A percentile compares a stretch with the other conserved stretches of the same genome.
Conservation (phyloP, 2,888 invertebrate species). For the Calameuta filiformis region DNA sequence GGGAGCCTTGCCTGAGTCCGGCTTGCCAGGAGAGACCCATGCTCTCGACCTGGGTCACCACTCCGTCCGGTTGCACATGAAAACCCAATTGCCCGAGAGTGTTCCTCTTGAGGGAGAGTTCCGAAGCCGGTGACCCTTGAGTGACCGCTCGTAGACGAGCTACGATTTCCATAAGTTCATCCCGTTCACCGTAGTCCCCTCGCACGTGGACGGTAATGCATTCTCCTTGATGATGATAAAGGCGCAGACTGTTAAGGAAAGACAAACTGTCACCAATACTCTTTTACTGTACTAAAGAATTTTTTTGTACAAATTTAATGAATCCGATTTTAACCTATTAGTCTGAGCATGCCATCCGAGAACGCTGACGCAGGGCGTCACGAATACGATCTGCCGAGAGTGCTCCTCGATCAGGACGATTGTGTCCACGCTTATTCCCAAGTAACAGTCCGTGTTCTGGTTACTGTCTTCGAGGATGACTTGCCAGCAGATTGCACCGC, state of each 20-base stretch:
- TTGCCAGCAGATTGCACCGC: constrained; percentile 87
- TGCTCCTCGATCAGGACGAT: constrained; percentile 88
- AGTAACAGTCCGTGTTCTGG: constrained; percentile 79
- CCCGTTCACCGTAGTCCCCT: constrained; percentile 75
- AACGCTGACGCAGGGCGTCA: constrained; percentile 84
- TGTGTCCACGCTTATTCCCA: constrained; percentile 89
- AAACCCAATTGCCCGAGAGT: constrained; percentile 87
- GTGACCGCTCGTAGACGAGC: constrained; percentile 85
- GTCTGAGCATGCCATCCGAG: constrained; percentile 77
- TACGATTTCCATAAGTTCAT: constrained; percentile 80
- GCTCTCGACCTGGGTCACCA: constrained; percentile 92
- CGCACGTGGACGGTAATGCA: constrained; percentile 85
- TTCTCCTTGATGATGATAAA: constrained; percentile 95
- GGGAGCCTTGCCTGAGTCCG: constrained; percentile 89
- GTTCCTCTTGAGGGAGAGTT: constrained; percentile 84
- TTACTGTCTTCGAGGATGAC: constrained; percentile 79
- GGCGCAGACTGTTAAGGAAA: constrained; percentile 71
- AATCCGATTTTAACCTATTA: constrained; percentile 65
- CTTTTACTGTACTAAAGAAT: not conserved
- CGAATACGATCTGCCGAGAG: constrained; percentile 85
- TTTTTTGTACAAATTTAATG: not conserved
- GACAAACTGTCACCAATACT: not conserved
- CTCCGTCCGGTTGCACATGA: constrained; percentile 92
- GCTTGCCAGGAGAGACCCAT: constrained; percentile 79
- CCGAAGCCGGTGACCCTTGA: constrained; percentile 80